A percentile compares a stretch with the other conserved stretches of the same genome.
These are phyloP conservation scores for Pyrochroa serraticornis DNA, from an alignment of 2,888 invertebrate species.

Conservation along the genomic window DNA sequence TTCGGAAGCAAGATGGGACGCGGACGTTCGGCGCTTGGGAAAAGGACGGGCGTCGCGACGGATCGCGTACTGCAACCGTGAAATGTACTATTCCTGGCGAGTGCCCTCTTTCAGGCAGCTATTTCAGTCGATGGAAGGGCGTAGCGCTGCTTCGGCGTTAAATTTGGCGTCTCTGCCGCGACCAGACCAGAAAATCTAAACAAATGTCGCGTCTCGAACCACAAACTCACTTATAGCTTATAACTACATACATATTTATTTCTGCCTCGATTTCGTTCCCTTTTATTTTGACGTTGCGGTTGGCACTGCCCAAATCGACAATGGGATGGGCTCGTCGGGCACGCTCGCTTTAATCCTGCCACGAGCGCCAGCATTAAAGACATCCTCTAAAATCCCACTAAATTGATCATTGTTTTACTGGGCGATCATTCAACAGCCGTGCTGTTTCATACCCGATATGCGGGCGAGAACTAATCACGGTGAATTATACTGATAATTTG, in stretches of 20 bases:
- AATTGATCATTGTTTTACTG: too few species aligned
- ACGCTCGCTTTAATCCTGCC: too few species aligned
- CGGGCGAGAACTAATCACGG: too few species aligned
- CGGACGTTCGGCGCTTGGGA: constrained; percentile 5
- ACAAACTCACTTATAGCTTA: constrained; percentile 47
- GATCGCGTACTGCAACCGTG: constrained; percentile 37
- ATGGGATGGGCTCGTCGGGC: too few species aligned
- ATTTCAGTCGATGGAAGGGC: constrained; percentile 49
- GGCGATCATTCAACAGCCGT: too few species aligned
- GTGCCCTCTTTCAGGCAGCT: constrained; percentile 52
- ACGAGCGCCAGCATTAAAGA: too few species aligned
- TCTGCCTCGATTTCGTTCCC: constrained; percentile 4
- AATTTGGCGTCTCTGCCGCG: constrained; percentile 54
- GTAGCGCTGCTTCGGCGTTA: constrained; percentile 45
- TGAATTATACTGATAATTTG: too few species aligned
- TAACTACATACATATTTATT: constrained; percentile 34
- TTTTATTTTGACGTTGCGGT: too few species aligned
- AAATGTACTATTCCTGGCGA: constrained; percentile 48
- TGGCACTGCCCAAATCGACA: too few species aligned
- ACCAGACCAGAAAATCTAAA: constrained; percentile 54
- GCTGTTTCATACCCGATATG: too few species aligned
- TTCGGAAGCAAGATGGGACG: constrained; percentile 24
- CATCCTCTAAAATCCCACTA: too few species aligned
- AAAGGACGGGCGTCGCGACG: constrained; percentile 25
- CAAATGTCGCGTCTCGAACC: constrained; percentile 51